phyloP scores from a whole-genome alignment of 2,888 invertebrate species.

The Dioctria rufipes region DNA sequence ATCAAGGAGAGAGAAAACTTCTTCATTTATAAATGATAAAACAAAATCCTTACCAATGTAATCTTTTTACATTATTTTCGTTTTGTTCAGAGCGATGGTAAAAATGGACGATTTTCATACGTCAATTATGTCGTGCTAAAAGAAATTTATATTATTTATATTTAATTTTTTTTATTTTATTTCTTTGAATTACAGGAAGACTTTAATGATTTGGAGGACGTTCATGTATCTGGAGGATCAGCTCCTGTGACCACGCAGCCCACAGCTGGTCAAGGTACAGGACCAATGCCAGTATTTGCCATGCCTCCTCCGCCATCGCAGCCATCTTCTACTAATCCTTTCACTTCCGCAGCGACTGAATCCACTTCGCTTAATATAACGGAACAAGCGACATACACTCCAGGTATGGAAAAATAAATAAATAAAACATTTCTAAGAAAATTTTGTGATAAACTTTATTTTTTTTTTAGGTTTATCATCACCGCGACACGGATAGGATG shows the following conservation, averaged over 20 bases:
- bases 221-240: slow-evolving; percentile 65
- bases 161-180: too few relatives aligned
- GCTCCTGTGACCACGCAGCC: slow-evolving; percentile 68
- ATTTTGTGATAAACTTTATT: not conserved
- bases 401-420: slow-evolving; percentile 67
- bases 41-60: too few relatives aligned
- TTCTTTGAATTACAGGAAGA: slow-evolving; percentile 66
- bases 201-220: slow-evolving; percentile 69
- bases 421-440: slow-evolving; percentile 22
- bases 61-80: too few relatives aligned
- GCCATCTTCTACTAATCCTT: slow-evolving; percentile 69
- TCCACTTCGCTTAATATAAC: slow-evolving; percentile 70
- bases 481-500: slow-evolving; percentile 37
- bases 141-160: too few relatives aligned
- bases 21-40: too few relatives aligned
- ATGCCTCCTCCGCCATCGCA: slow-evolving; percentile 67
- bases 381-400: slow-evolving; percentile 71
- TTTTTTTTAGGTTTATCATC: slow-evolving; percentile 46
- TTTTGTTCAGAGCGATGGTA: too few relatives aligned
- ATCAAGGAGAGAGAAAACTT: too few relatives aligned
- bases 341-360: slow-evolving; percentile 69
- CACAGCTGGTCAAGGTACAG: slow-evolving; percentile 64
- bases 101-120: too few relatives aligned
- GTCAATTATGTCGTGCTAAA: too few relatives aligned
- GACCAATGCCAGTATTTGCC: slow-evolving; percentile 68